These are phyloP conservation scores for Bos indicus DNA, from an alignment of 2,113 vertebrate genomes.

Conservation along the genomic window DNA sequence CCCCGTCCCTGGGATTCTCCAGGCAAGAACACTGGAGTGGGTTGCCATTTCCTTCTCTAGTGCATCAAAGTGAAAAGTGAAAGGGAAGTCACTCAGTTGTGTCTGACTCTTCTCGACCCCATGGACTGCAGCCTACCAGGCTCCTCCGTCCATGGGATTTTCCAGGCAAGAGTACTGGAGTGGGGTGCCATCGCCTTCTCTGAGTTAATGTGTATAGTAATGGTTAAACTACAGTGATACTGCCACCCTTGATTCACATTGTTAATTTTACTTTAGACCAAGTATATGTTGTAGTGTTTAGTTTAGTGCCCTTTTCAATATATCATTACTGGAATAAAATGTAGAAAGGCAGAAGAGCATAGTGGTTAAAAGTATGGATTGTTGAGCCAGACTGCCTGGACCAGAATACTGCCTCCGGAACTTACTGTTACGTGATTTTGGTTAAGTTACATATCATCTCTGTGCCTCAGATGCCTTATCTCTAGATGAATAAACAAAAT, in stretches of 20 bases:
- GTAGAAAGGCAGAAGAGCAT: background rate
- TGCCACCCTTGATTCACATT: background rate
- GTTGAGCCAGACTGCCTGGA: background rate
- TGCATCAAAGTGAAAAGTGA: too few species aligned
- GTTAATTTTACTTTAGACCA: slow-evolving; percentile 10
- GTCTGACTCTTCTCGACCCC: too few species aligned
- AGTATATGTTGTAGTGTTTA: background rate
- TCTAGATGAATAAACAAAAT: background rate
- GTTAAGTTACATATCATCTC: background rate
- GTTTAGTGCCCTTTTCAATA: background rate
- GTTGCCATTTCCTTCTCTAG: too few species aligned
- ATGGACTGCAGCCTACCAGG: too few species aligned
- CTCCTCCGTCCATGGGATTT: too few species aligned
- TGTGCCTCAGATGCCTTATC: background rate
- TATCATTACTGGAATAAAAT: background rate
- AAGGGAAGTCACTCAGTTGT: too few species aligned
- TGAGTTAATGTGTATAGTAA: background rate
- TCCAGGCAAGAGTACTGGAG: too few species aligned
- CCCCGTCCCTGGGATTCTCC: too few species aligned
- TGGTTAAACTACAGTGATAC: background rate
- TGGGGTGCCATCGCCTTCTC: too few species aligned
- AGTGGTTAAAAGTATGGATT: background rate
- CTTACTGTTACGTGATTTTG: background rate
- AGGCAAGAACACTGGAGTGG: too few species aligned
- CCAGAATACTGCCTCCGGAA: background rate